These are phyloP conservation scores for Tapirus indicus DNA, from an alignment of 2,797 vertebrate species.

Conservation along the genomic window DNA sequence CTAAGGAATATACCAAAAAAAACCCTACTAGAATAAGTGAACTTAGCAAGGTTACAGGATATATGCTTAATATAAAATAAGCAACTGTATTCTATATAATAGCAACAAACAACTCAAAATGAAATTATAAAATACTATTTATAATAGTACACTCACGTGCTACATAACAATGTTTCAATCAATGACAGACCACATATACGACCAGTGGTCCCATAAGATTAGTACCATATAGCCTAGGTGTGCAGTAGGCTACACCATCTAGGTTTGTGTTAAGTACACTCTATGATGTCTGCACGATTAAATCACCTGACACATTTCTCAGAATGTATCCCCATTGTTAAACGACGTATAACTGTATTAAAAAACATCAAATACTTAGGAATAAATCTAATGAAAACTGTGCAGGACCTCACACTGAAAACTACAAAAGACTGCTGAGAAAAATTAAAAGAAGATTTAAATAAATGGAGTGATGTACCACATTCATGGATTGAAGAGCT, in stretches of 20 bases:
- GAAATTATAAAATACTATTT: neutral
- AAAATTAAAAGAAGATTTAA: neutral
- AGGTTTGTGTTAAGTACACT: too few relatives aligned
- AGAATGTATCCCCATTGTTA: too few relatives aligned
- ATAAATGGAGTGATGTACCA: neutral
- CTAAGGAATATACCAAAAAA: neutral
- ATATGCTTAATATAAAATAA: neutral
- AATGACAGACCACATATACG: too few relatives aligned
- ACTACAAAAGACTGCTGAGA: neutral
- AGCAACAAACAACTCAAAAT: neutral
- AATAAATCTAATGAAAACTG: constrained; percentile 6
- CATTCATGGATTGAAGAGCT: neutral
- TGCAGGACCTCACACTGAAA: neutral
- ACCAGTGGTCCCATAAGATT: too few relatives aligned
- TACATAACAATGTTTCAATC: too few relatives aligned
- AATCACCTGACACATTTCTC: too few relatives aligned
- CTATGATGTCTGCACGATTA: too few relatives aligned
- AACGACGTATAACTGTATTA: neutral
- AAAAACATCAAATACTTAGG: neutral
- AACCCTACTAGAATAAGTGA: neutral
- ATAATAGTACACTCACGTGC: neutral
- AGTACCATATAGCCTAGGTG: too few relatives aligned
- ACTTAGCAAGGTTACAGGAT: neutral
- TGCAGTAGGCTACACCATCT: too few relatives aligned
- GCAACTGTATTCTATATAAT: neutral